Percentiles rank a stretch among this genome's conserved stretches.
Conservation (phyloP, 2,797 vertebrate species). For the Molossus alvarezi region DNA sequence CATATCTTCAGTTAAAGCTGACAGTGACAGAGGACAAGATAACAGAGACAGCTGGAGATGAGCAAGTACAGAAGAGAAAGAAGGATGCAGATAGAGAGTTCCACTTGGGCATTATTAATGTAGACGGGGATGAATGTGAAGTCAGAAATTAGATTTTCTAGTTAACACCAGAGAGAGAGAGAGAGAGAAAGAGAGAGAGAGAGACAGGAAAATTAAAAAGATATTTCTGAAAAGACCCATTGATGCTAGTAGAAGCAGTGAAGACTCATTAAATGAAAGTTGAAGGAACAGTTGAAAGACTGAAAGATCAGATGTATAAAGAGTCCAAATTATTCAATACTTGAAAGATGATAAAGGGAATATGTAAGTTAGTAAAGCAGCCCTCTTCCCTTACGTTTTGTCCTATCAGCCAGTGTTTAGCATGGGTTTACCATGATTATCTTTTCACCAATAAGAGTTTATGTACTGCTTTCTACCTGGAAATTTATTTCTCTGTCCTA, state of each 20-base stretch:
- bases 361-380: neutral
- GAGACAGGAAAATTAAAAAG: conserved; percentile 9
- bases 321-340: neutral
- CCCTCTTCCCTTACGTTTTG: neutral
- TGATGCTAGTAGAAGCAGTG: neutral
- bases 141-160: neutral
- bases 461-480: neutral
- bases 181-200: neutral
- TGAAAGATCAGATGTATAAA: neutral
- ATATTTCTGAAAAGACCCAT: neutral
- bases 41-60: neutral
- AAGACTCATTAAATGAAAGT: neutral
- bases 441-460: neutral
- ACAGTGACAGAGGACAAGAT: neutral
- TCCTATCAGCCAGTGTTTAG: neutral
- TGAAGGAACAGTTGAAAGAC: neutral
- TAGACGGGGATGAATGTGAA: neutral
- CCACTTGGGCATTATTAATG: neutral
- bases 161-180: neutral
- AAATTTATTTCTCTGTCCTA: neutral
- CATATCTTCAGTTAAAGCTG: neutral
- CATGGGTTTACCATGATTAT: neutral
- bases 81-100: neutral
- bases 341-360: neutral
- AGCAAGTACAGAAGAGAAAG: neutral